A percentile compares a stretch with the other conserved stretches of the same genome.
Evolutionary conservation across 2,888 invertebrate genomes (phyloP).

Genomic region (Kryphioiulus occultus): DNA sequence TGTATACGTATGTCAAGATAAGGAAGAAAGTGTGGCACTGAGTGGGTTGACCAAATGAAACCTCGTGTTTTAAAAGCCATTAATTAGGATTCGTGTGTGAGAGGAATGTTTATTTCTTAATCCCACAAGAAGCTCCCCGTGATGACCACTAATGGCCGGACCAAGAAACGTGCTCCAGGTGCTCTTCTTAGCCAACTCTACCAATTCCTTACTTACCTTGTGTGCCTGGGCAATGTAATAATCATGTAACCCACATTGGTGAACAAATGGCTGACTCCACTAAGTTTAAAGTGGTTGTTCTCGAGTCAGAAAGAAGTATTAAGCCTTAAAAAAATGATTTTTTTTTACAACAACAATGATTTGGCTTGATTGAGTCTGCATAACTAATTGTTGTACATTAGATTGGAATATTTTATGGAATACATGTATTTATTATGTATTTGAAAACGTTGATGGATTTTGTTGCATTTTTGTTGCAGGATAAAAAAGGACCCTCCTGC

Average conservation of each 20-base stretch:
- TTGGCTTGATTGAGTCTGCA: too few species aligned
- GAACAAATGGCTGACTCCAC: too few species aligned
- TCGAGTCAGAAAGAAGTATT: too few species aligned
- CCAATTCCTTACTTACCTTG: too few species aligned
- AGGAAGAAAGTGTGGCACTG: conserved; percentile 15
- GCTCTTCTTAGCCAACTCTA: background rate
- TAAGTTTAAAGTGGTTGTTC: too few species aligned
- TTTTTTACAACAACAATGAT: background rate
- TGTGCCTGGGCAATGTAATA: too few species aligned
- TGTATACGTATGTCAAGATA: background rate
- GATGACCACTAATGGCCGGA: background rate
- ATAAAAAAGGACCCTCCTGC: conserved; percentile 69
- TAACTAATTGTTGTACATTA: conserved; percentile 46
- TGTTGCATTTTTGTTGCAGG: conserved; percentile 59
- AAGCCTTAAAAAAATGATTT: too few species aligned
- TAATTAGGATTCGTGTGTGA: conserved; percentile 26
- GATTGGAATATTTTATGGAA: too few species aligned
- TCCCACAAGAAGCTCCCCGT: background rate
- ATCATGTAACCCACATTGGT: too few species aligned
- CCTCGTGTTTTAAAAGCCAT: conserved; percentile 18
- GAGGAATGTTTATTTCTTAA: conserved; percentile 35
- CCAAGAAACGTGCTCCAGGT: conserved; percentile 18
- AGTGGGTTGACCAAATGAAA: conserved; percentile 15
- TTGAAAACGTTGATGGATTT: too few species aligned
- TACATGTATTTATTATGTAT: too few species aligned